Conservation (phyloP, 2,113 vertebrate species). For the Vombatus ursinus region DNA sequence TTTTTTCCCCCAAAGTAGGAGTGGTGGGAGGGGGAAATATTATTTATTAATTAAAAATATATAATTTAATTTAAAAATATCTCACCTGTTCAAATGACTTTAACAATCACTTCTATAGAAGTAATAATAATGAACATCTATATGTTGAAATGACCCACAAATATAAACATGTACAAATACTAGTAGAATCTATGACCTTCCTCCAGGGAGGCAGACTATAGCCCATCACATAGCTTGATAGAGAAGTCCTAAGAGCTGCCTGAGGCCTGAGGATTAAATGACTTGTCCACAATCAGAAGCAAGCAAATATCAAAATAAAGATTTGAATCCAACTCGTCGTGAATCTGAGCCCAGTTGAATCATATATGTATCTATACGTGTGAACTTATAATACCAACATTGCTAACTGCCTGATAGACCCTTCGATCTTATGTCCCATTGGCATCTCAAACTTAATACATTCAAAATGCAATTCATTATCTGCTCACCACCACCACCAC, state of each 20-base stretch:
- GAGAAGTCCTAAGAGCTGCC: not conserved
- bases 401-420: not conserved
- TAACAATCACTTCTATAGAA: not conserved
- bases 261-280: not conserved
- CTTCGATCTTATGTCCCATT: not conserved
- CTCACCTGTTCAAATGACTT: not conserved
- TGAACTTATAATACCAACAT: not conserved
- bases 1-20: not conserved
- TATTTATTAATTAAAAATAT: not conserved
- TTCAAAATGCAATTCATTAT: not conserved
- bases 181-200: not conserved
- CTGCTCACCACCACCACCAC: not conserved
- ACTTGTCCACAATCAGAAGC: not conserved
- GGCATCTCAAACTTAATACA: not conserved
- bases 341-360: not conserved
- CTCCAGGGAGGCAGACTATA: not conserved
- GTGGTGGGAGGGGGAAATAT: not conserved
- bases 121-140: not conserved
- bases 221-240: not conserved
- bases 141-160: not conserved
- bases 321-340: not conserved
- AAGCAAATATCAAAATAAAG: not conserved
- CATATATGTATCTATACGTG: not conserved
- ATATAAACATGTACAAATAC: not conserved
- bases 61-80: not conserved